Conservation (phyloP, 2,113 vertebrate species). For the Pygoscelis antarcticus region DNA sequence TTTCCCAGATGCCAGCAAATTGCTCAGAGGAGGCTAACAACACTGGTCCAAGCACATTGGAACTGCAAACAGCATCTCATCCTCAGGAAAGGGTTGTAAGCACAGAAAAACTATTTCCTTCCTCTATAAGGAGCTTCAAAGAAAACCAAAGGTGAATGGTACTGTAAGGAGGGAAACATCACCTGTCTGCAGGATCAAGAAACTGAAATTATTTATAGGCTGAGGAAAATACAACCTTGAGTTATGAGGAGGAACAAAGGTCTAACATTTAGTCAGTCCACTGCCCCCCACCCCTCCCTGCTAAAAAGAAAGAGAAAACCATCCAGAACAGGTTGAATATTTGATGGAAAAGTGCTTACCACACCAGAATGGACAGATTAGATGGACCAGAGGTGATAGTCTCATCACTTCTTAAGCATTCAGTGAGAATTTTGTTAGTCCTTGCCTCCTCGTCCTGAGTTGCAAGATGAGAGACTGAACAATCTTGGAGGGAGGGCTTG, state of each 20-base stretch:
- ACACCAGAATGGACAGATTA: background rate
- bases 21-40: background rate
- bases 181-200: background rate
- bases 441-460: background rate
- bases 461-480: background rate
- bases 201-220: background rate
- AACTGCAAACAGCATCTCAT: background rate
- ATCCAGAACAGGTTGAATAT: background rate
- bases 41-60: background rate
- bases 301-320: background rate
- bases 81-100: background rate
- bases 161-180: background rate
- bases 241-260: background rate
- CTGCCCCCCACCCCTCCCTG: background rate
- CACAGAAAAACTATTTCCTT: background rate
- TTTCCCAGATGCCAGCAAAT: background rate
- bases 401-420: background rate
- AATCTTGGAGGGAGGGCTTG: background rate
- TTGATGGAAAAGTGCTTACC: background rate
- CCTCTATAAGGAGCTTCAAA: background rate
- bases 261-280: background rate
- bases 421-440: background rate
- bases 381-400: background rate
- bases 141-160: background rate
- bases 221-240: background rate